phyloP scores from a whole-genome alignment of 2,888 invertebrate species.

The Matsumyia berberina region DNA sequence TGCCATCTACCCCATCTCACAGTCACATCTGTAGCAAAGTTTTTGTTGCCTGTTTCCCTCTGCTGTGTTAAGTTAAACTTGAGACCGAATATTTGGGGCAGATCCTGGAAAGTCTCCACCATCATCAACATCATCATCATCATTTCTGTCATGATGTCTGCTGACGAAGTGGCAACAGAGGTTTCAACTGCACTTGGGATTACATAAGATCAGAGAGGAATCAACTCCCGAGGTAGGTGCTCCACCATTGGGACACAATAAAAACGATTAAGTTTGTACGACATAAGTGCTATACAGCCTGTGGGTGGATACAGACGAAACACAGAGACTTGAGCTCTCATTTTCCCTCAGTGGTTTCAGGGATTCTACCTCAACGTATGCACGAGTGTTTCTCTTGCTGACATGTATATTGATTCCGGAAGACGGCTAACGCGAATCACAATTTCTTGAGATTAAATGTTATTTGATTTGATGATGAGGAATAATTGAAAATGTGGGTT shows the following conservation, averaged over 20 bases:
- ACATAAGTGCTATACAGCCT: background rate
- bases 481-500: background rate
- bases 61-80: conserved; percentile 29
- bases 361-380: background rate
- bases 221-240: background rate
- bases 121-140: conserved; percentile 6
- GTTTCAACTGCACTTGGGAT: conserved; percentile 40
- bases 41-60: background rate
- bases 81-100: conserved; percentile 25
- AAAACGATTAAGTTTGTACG: conserved; percentile 38
- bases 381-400: background rate
- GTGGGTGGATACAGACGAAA: background rate
- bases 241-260: conserved; percentile 26
- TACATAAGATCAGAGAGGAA: background rate
- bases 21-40: background rate
- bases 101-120: conserved; percentile 19
- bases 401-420: conserved; percentile 3
- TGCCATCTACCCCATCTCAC: too few relatives aligned
- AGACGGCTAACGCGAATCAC: background rate
- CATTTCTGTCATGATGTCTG: conserved; percentile 32
- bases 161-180: conserved; percentile 45
- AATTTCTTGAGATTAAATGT: background rate
- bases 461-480: background rate
- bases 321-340: conserved; percentile 3
- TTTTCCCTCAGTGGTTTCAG: background rate